Conservation (phyloP, 2,797 vertebrate genomes). For the Halcyon leucocephala region DNA sequence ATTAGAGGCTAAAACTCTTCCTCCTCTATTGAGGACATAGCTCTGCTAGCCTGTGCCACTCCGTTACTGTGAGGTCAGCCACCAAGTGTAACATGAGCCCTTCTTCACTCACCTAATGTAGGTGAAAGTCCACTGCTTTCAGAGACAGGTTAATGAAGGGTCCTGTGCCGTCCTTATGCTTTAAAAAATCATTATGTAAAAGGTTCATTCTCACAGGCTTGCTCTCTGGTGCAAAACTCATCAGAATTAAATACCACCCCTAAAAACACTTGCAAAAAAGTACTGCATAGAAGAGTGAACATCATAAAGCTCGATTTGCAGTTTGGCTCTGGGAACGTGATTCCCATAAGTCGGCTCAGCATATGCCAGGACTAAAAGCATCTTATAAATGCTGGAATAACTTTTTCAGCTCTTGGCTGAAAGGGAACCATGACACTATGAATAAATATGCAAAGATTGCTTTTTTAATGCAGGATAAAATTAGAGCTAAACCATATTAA, state of each 20-base stretch:
- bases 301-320: neutral
- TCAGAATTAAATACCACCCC: neutral
- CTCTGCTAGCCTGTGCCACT: neutral
- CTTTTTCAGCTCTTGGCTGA: neutral
- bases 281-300: rapidly evolving
- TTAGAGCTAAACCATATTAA: neutral
- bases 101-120: neutral
- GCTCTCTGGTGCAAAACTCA: neutral
- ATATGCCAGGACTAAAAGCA: neutral
- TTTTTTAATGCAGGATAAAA: neutral
- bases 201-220: neutral
- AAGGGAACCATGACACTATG: neutral
- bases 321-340: neutral
- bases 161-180: neutral
- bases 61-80: neutral
- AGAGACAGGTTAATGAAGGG: neutral
- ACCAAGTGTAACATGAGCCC: neutral
- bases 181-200: neutral
- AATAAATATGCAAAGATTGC: neutral
- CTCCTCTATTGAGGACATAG: neutral
- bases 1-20: neutral
- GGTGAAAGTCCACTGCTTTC: neutral
- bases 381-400: neutral
- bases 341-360: neutral
- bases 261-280: neutral